Base-by-base conservation (phyloP, 2,113 vertebrate species). In the Podiceps cristatus region DNA sequence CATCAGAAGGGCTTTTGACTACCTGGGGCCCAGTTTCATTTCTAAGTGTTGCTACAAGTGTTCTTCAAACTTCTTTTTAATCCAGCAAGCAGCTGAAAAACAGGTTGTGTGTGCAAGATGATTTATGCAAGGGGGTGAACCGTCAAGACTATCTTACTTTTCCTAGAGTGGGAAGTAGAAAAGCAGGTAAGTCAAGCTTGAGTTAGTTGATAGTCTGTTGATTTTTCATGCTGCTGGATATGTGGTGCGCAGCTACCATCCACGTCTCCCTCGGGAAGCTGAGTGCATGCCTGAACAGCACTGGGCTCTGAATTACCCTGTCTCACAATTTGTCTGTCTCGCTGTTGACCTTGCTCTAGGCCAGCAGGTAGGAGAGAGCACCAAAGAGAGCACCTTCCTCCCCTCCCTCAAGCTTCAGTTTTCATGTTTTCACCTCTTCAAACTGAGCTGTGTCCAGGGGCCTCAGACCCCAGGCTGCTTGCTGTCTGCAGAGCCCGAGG, bases 251-350 rank as follows among this genome's bases (percentile, higher is more conserved):
- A 56, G 14, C 25, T 79, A 47, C 17, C 2, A 0, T 28, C 23
- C 1, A 0, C 10, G 7, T 28, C 23, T 63, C 37, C 33, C 49
- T 49, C 5, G 47, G 56, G 49, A 67, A 79, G 66, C 44, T 0
- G 0, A 94, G 49, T 45, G 68, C 15, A 23, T 9, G 20, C 14
- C 75, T 53, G 9, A 68, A 68, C 19, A 76, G 18, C 37, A 31
- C 6, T 42, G 10, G 16, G 28, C 31, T 58, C 22, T 50, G 5
- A 45, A 71, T 29, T 31, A 62, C 5, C 4, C 3, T 5, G 2
- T 47, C 73, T 87, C 58, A 55, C 31, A 68, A 13, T 53, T 22
- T 55, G 33, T 44, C 14, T 12, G 10, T 27, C 58, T 35, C n/a
- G 35, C 11, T 40, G 20, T 1, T 45, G n/a, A 81, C 24, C 35